Evolutionary conservation across 2,113 vertebrate species (phyloP), one percentile per base, ranked within the genome.

Genomic region (Proterorhinus semilunaris): DNA sequence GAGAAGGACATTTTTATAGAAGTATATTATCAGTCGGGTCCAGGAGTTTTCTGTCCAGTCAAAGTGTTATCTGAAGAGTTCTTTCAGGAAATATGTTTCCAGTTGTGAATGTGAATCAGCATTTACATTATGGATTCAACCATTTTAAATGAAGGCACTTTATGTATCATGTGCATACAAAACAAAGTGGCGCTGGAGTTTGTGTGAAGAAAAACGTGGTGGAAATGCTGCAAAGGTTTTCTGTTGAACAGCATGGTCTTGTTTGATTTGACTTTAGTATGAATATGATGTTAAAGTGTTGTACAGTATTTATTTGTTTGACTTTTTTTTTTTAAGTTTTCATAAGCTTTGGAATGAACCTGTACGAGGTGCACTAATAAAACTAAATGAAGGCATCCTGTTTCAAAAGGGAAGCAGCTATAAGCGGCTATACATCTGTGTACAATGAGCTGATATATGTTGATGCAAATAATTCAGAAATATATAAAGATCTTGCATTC

Each of bases 241-340:
- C 77, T 79, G 72, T 87, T 75, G 76, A 82, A 84, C 72, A 84
- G 90, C 89, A 90, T 91, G 83, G 76, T 80, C 55, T 83, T 83
- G 77, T 84, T 89, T 82, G 84, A 79, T 85, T 87, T 88, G 74
- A 86, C 78, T 76, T 84, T 90, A 82, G 80, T 88, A 84, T 87
- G 90, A 89, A 82, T 89, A 79, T 86, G 84, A 21, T 21, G 21
- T 88, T 3, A 55, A 27, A 66, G 85, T 89, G 81, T 86, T 93
- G 93, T 93, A 94, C 92, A 94, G 92, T 94, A 94, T 94, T 94
- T 94, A 94, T 94, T 91, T 90, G 83, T 90, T 79, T 68, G 55
- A 78, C 87, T 54, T 76, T 75, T 91, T 76, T 75, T 91, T 91
- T 86, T 73, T 74, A 87, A 69, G 72, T 89, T 84, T 85, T 72